phyloP scores from a whole-genome alignment of 2,888 invertebrate species.

The Lepidocyrtoides sp. region DNA sequence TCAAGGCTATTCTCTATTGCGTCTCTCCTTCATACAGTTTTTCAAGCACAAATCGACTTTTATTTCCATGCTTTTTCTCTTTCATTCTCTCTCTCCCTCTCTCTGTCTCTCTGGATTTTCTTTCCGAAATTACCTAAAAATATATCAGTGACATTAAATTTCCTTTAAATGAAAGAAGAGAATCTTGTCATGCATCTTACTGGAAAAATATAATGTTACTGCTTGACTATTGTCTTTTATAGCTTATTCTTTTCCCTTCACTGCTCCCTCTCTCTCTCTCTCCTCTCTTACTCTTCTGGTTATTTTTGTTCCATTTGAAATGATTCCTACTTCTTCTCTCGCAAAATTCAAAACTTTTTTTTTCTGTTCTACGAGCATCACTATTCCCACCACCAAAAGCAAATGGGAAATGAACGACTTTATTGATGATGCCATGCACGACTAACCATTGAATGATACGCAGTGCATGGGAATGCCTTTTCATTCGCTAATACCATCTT shows the following conservation, averaged over 20 bases:
- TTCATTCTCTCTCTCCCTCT: not conserved
- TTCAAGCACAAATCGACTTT: slow-evolving; percentile 9
- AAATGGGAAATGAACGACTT: slow-evolving; percentile 83
- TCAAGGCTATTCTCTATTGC: slow-evolving; percentile 50
- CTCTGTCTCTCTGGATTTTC: not conserved
- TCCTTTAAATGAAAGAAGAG: slow-evolving; percentile 70
- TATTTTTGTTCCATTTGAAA: slow-evolving; percentile 61
- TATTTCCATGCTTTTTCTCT: not conserved
- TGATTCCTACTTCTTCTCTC: slow-evolving; percentile 25
- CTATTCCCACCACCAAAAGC: slow-evolving; percentile 37
- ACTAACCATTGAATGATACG: slow-evolving; percentile 80
- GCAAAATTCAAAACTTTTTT: slow-evolving; percentile 71
- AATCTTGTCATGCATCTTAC: slow-evolving; percentile 71
- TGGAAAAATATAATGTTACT: slow-evolving; percentile 54
- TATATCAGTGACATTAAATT: slow-evolving; percentile 68
- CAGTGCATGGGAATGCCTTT: slow-evolving; percentile 83
- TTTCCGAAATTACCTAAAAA: slow-evolving; percentile 59
- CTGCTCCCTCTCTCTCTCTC: not conserved
- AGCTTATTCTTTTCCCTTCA: slow-evolving; percentile 64
- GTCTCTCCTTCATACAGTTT: not conserved
- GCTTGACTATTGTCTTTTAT: slow-evolving; percentile 60
- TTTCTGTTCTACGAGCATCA: not conserved
- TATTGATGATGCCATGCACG: slow-evolving; percentile 84
- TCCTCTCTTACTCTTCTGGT: not conserved
- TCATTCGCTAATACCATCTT: slow-evolving; percentile 83